A percentile compares a stretch with the other conserved stretches of the same genome.
Evolutionary conservation across 2,113 vertebrate genomes (phyloP).

Genomic region (Gambusia holbrooki): DNA sequence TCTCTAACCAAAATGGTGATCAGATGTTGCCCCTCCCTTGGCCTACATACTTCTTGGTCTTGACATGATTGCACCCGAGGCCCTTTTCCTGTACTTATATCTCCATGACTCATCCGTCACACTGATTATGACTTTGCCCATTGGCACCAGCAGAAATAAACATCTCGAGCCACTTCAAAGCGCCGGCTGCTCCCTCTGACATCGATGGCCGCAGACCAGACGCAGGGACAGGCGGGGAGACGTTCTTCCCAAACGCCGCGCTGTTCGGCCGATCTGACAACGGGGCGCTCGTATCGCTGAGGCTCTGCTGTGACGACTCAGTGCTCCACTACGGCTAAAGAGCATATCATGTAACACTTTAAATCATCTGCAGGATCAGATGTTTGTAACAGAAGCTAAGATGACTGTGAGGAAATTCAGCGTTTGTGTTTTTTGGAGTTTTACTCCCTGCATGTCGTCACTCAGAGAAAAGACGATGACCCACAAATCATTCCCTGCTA

Average conservation of each 20-base stretch:
- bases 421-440: background rate
- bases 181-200: constrained; percentile 35
- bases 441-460: background rate
- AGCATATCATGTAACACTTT: background rate
- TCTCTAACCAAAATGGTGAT: constrained; percentile 51
- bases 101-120: constrained; percentile 47
- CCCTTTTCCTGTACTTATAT: constrained; percentile 56
- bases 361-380: background rate
- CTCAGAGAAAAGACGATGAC: background rate
- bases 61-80: constrained; percentile 43
- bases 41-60: constrained; percentile 26
- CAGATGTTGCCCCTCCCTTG: constrained; percentile 56
- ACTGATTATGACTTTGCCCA: constrained; percentile 39
- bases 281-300: constrained; percentile 1
- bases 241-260: constrained; percentile 40
- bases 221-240: constrained; percentile 26
- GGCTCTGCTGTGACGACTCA: constrained; percentile 3
- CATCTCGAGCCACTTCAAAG: constrained; percentile 61
- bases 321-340: background rate
- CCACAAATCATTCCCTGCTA: constrained; percentile 4
- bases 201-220: constrained; percentile 44
- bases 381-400: background rate
- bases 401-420: background rate
- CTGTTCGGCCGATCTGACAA: constrained; percentile 36
- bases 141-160: constrained; percentile 45